Conservation (phyloP, 2,113 vertebrate species). For the Loxodonta africana region DNA sequence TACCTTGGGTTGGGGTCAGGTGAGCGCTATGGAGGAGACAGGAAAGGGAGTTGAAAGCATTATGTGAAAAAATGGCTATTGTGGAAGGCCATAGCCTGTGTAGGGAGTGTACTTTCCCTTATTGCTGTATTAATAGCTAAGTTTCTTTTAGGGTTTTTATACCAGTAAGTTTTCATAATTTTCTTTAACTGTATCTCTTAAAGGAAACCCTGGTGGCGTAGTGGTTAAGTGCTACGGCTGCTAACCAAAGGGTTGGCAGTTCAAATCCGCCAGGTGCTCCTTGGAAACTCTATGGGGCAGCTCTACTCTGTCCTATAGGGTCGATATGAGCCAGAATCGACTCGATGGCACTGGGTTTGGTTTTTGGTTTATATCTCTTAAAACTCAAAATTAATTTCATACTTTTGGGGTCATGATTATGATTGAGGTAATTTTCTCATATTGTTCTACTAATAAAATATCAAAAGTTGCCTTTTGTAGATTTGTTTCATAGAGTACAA, state of each 20-base stretch:
- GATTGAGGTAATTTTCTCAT: background rate
- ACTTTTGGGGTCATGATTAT: background rate
- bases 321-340: too few species aligned
- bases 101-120: background rate
- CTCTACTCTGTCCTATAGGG: too few species aligned
- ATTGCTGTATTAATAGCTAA: background rate
- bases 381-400: background rate
- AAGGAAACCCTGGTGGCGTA: too few species aligned
- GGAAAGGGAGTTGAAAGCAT: background rate
- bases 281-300: too few species aligned
- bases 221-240: too few species aligned
- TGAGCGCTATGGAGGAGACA: background rate
- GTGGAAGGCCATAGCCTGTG: background rate
- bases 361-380: background rate
- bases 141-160: background rate
- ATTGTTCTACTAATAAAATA: background rate
- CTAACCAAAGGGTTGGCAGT: too few species aligned
- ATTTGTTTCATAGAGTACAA: background rate
- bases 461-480: background rate
- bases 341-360: too few species aligned
- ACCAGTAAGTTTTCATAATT: background rate
- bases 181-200: background rate
- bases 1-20: background rate
- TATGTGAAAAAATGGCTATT: background rate
- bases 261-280: too few species aligned